phyloP scores from a whole-genome alignment of 2,888 invertebrate species.

The Ephialtes manifestator region DNA sequence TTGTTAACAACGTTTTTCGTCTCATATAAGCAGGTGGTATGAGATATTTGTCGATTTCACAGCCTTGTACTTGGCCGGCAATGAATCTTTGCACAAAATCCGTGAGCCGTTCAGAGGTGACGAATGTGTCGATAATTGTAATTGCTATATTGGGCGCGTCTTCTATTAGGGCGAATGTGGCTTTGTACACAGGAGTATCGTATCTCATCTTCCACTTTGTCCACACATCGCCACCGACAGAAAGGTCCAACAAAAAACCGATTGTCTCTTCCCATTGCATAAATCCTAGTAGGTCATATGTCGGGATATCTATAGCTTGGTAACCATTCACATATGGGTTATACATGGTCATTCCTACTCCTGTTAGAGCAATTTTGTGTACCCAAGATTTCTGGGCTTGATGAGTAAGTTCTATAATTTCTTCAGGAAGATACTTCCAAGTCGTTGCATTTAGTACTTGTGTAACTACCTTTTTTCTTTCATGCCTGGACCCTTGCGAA shows the following conservation, averaged over 20 bases:
- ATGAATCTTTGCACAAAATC: slow-evolving; percentile 77
- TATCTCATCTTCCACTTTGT: slow-evolving; percentile 77
- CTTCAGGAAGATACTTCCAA: slow-evolving; percentile 77
- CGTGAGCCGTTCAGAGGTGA: slow-evolving; percentile 79
- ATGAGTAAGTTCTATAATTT: slow-evolving; percentile 72
- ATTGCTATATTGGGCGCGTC: slow-evolving; percentile 80
- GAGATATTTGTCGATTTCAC: slow-evolving; percentile 81
- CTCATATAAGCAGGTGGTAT: slow-evolving; percentile 79
- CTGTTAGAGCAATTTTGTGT: slow-evolving; percentile 54
- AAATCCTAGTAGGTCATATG: slow-evolving; percentile 38
- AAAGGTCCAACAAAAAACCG: slow-evolving; percentile 71
- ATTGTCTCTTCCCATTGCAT: slow-evolving; percentile 49
- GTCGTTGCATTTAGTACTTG: slow-evolving; percentile 78
- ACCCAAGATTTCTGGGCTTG: slow-evolving; percentile 76
- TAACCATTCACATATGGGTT: not conserved
- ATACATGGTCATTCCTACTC: not conserved
- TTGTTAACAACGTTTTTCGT: slow-evolving; percentile 77
- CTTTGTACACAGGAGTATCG: slow-evolving; percentile 77
- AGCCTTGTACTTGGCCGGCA: slow-evolving; percentile 74
- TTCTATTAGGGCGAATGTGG: slow-evolving; percentile 78
- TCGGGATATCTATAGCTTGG: not conserved
- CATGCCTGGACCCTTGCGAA: slow-evolving; percentile 39
- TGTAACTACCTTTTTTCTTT: slow-evolving; percentile 69
- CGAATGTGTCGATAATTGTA: slow-evolving; percentile 79
- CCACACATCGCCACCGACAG: slow-evolving; percentile 81